phyloP scores from a whole-genome alignment of 2,888 invertebrate genomes.

The Eristalis intricaria region DNA sequence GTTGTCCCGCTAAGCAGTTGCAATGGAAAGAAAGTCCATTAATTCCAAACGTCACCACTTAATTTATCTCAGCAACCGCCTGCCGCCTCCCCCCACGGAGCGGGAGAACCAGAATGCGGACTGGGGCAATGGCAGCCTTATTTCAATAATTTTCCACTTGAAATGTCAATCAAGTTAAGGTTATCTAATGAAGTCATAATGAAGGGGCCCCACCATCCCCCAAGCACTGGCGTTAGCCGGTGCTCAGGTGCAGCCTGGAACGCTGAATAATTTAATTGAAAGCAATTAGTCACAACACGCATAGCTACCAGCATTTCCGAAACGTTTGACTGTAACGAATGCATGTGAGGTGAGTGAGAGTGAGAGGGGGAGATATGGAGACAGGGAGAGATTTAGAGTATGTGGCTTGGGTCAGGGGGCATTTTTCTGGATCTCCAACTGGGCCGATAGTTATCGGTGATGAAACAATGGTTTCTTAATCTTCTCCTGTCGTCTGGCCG shows the following conservation, averaged over 20 bases:
- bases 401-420: neutral
- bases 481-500: neutral
- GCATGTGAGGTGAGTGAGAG: constrained; percentile 4
- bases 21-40: constrained; percentile 49
- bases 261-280: constrained; percentile 57
- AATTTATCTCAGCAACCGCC: constrained; percentile 34
- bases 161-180: constrained; percentile 57
- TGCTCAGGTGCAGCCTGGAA: constrained; percentile 20
- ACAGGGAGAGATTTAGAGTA: no score
- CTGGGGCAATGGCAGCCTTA: constrained; percentile 29
- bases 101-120: neutral
- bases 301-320: constrained; percentile 56
- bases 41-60: constrained; percentile 48
- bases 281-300: constrained; percentile 65
- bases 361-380: no score
- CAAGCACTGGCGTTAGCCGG: constrained; percentile 8
- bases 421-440: neutral
- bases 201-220: constrained; percentile 1
- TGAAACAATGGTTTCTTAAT: constrained; percentile 32
- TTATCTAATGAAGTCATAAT: constrained; percentile 62
- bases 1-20: constrained; percentile 3
- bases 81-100: constrained; percentile 10
- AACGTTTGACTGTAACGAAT: constrained; percentile 26
- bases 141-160: constrained; percentile 68
- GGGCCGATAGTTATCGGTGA: constrained; percentile 44